Evolutionary conservation across 2,888 invertebrate species (phyloP).

Genomic region (Lymantria monacha): DNA sequence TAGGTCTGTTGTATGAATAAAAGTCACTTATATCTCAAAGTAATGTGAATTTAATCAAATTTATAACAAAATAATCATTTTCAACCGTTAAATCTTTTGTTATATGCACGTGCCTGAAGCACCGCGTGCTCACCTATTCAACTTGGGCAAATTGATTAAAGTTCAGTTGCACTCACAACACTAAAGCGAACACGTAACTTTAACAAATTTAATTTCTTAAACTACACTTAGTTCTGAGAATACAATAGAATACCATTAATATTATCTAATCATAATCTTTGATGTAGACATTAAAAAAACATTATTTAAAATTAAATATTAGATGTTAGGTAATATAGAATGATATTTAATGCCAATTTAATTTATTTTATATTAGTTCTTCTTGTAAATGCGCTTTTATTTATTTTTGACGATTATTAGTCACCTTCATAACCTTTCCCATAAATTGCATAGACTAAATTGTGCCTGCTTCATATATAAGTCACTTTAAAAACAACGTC

Average conservation of each 20-base stretch:
- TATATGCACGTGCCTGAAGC: constrained; percentile 58
- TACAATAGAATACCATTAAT: constrained; percentile 15
- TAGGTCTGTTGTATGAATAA: constrained; percentile 21
- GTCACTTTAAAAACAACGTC: too few relatives aligned
- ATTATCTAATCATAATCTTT: constrained; percentile 18
- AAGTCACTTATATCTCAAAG: constrained; percentile 45
- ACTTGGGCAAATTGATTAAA: constrained; percentile 67
- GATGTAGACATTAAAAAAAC: not conserved
- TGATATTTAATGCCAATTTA: too few relatives aligned
- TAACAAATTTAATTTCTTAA: constrained; percentile 8
- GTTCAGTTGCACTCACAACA: constrained; percentile 48
- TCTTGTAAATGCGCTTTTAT: too few relatives aligned
- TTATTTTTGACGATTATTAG: too few relatives aligned
- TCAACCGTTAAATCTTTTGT: constrained; percentile 55
- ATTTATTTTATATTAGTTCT: too few relatives aligned
- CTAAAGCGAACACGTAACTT: constrained; percentile 40
- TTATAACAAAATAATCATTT: constrained; percentile 63
- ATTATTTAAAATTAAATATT: not conserved
- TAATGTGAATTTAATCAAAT: constrained; percentile 74
- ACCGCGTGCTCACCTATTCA: constrained; percentile 49
- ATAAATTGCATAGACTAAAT: too few relatives aligned
- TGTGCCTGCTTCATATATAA: too few relatives aligned
- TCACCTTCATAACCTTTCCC: too few relatives aligned
- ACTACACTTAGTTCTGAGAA: constrained; percentile 10
- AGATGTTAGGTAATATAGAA: too few relatives aligned